These are phyloP conservation scores for Mongoloraphidia duomilia DNA, from an alignment of 2,888 invertebrate genomes.

Conservation along the genomic window DNA sequence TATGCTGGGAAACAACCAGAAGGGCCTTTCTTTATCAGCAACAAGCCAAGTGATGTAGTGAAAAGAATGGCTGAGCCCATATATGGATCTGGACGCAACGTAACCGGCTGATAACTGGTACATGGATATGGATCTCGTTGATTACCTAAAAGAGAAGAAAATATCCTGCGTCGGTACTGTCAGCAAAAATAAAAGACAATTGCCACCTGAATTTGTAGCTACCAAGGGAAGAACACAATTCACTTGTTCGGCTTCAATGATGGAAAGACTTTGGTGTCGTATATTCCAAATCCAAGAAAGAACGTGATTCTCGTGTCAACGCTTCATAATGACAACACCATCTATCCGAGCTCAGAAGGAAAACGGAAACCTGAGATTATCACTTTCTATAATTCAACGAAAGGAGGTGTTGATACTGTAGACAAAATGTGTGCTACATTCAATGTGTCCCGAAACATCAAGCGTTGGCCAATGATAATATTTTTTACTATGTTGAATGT, in stretches of 20 bases:
- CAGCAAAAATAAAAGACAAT: slow-evolving; percentile 9
- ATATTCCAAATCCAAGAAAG: slow-evolving; percentile 10
- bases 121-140: slow-evolving; percentile 5
- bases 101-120: slow-evolving; percentile 10
- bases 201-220: slow-evolving; percentile 4
- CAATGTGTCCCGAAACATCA: slow-evolving; percentile 14
- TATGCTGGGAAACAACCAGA: slow-evolving; percentile 14
- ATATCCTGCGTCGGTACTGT: no score
- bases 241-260: slow-evolving; percentile 6
- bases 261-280: slow-evolving; percentile 8
- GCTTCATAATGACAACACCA: slow-evolving; percentile 10
- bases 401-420: slow-evolving; percentile 17
- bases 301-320: slow-evolving; percentile 7
- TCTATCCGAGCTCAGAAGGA: slow-evolving; percentile 7
- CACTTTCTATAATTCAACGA: slow-evolving; percentile 11
- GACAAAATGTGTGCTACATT: slow-evolving; percentile 14
- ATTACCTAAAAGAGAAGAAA: slow-evolving; percentile 7
- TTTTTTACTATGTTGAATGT: slow-evolving; percentile 17
- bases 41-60: slow-evolving; percentile 12
- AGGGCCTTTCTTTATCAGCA: slow-evolving; percentile 12
- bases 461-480: slow-evolving; percentile 16
- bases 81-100: slow-evolving; percentile 11
- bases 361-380: slow-evolving; percentile 12
- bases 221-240: neutral
- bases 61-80: slow-evolving; percentile 11